Evolutionary conservation across 1,140 invertebrate genomes (phyloP).

Genomic region (Himalopsyche phryganea): DNA sequence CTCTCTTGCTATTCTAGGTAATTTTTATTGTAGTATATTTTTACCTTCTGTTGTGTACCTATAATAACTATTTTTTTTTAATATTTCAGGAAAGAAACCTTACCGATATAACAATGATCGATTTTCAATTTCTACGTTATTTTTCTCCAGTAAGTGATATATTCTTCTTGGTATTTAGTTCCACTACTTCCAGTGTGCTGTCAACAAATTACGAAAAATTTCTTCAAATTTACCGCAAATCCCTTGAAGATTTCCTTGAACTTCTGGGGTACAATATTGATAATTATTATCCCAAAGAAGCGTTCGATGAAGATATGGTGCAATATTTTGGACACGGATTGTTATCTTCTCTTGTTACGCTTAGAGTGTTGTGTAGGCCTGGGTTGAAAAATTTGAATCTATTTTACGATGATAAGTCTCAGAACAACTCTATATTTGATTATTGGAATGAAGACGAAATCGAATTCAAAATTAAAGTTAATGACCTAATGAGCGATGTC

Average conservation of each 20-base stretch:
- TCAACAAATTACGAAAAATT: slow-evolving; percentile 10
- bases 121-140: slow-evolving; percentile 23
- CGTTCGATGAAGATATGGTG: slow-evolving; percentile 14
- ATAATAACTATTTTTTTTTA: slow-evolving; percentile 1
- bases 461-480: slow-evolving; percentile 18
- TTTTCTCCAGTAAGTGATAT: slow-evolving; percentile 28
- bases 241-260: slow-evolving; percentile 8
- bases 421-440: slow-evolving; percentile 18
- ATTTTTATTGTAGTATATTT: no score
- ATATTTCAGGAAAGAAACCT: slow-evolving; percentile 23
- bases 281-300: slow-evolving; percentile 8
- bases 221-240: slow-evolving; percentile 19
- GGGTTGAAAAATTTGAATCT: slow-evolving; percentile 11
- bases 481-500: slow-evolving; percentile 3
- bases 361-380: slow-evolving; percentile 22
- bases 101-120: slow-evolving; percentile 21
- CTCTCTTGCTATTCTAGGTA: no score
- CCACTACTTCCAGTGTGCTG: slow-evolving; percentile 12
- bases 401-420: slow-evolving; percentile 5
- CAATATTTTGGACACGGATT: slow-evolving; percentile 21
- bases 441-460: slow-evolving; percentile 26
- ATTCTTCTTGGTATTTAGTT: slow-evolving; percentile 25
- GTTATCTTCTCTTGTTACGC: slow-evolving; percentile 10
- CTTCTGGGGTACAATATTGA: slow-evolving; percentile 15
- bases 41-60: no score